Conservation (phyloP, 2,797 vertebrate genomes). For the Danio tinwini region DNA sequence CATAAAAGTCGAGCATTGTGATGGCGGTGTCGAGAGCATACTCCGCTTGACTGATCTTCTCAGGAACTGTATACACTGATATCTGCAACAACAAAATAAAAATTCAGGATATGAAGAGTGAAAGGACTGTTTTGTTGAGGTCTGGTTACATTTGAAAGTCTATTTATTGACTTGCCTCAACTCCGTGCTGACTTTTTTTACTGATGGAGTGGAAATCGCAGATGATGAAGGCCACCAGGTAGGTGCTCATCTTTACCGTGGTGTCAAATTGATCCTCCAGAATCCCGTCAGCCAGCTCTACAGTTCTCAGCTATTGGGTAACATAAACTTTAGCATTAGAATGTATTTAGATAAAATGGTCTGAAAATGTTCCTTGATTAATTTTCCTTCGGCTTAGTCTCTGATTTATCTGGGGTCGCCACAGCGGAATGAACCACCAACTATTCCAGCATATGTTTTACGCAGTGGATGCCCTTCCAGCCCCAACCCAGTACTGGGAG, state of each 20-base stretch:
- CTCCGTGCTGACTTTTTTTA: constrained; percentile 82
- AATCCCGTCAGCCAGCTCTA: constrained; percentile 77
- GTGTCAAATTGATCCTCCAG: constrained; percentile 89
- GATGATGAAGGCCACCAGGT: constrained; percentile 91
- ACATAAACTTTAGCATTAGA: background rate
- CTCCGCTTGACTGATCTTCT: constrained; percentile 86
- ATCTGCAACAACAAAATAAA: constrained; percentile 74
- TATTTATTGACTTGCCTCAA: constrained; percentile 79
- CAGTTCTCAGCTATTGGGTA: constrained; percentile 80
- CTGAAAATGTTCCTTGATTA: no score
- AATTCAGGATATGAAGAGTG: constrained; percentile 2
- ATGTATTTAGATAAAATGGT: background rate
- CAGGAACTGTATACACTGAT: constrained; percentile 85
- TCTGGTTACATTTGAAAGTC: background rate
- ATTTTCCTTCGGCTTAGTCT: no score
- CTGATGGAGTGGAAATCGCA: constrained; percentile 91
- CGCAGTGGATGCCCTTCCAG: no score
- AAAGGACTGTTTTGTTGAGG: background rate
- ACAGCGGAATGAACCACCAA: no score
- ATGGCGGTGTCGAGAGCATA: constrained; percentile 87
- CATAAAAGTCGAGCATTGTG: constrained; percentile 90
- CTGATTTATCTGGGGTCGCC: no score
- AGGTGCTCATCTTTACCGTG: constrained; percentile 93
- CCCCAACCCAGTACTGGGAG: no score
- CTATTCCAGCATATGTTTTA: no score